Conservation (phyloP, 2,797 vertebrate species). For the Cheirogaleus major region DNA sequence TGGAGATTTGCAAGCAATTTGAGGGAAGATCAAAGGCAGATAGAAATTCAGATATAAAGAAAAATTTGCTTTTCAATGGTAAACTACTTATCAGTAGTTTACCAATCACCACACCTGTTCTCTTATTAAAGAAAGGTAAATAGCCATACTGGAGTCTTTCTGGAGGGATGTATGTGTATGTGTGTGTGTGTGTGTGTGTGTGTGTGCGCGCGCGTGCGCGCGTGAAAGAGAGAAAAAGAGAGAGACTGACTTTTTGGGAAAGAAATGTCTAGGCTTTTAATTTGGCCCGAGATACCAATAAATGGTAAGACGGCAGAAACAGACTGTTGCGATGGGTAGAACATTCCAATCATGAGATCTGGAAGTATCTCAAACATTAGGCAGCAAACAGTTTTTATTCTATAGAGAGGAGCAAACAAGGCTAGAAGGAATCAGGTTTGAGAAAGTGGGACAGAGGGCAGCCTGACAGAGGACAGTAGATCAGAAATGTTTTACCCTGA, state of each 20-base stretch:
- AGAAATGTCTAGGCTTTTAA: not conserved
- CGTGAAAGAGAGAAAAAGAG: rapidly evolving
- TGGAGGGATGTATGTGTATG: not conserved
- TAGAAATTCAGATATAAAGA: not conserved
- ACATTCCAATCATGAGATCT: not conserved
- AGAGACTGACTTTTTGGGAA: not conserved
- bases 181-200: no score
- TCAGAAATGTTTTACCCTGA: not conserved
- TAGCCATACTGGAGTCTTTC: not conserved
- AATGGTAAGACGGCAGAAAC: not conserved
- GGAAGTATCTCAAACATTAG: not conserved
- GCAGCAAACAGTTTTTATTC: not conserved
- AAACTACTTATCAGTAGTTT: not conserved
- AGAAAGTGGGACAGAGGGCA: not conserved
- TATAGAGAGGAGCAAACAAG: not conserved
- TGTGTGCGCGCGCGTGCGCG: no score
- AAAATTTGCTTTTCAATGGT: not conserved
- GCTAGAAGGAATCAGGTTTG: not conserved
- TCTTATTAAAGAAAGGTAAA: not conserved
- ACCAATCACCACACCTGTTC: not conserved
- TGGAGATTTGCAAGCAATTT: slow-evolving; percentile 14
- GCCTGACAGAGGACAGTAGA: not conserved
- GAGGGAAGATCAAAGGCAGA: not conserved
- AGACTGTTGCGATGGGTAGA: not conserved
- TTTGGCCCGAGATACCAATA: not conserved